Base-by-base conservation (phyloP, 2,888 invertebrate species). In the Molanna angustata region DNA sequence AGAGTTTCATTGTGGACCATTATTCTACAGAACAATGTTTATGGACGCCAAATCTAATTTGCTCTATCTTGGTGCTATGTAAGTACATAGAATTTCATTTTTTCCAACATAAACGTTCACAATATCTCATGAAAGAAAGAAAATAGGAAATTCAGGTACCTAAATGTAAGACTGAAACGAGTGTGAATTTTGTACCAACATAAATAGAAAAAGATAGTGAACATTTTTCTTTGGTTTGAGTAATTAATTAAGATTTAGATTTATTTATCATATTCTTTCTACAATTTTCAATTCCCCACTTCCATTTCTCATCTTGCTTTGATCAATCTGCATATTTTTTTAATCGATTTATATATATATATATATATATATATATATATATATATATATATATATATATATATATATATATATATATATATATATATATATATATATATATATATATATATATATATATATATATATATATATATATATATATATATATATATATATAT, bases 61-160 rank as follows among this genome's bases (percentile, higher is more conserved):
- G 13, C 33, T 59, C 3, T 59, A 59, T 20, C 11, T 59, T 7
- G 59, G 59, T 22, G 59, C 59, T 1, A 59, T 59, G 59, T 59
- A 47, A 59, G 59, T 54, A 39, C 13, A n/a, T 16, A 35, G 9
- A 13, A 4, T 35, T 9, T 35, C 14, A 27, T 27, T 27, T 27
- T n/a, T n/a, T n/a, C n/a, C n/a, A n/a, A n/a, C n/a, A n/a, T n/a
- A n/a, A n/a, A n/a, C n/a, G n/a, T n/a, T n/a, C n/a, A n/a, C n/a
- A n/a, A n/a, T n/a, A n/a, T n/a, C n/a, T n/a, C n/a, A n/a, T n/a
- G n/a, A n/a, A n/a, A n/a, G n/a, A n/a, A n/a, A n/a, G n/a, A n/a
- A n/a, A n/a, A n/a, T n/a, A n/a, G n/a, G n/a, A n/a, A n/a, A n/a
- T n/a, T n/a, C n/a, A n/a, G n/a, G n/a, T n/a, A n/a, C n/a, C n/a